Evolutionary conservation across 2,113 vertebrate genomes (phyloP), one percentile per base, ranked within the genome.

Genomic region (Recurvirostra avosetta): DNA sequence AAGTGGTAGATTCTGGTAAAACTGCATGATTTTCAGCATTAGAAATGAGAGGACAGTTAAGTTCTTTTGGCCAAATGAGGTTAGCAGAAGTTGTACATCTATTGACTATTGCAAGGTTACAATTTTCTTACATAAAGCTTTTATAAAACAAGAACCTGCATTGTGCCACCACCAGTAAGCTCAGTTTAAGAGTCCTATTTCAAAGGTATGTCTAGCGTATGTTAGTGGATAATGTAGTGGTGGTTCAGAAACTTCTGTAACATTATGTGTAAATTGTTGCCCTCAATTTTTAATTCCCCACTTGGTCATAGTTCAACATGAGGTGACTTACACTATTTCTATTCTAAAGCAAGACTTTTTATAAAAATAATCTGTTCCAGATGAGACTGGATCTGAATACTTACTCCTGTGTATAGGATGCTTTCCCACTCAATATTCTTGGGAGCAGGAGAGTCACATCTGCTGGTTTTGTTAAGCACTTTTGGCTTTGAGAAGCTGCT

Each of bases 401-500:
- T 75, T 80, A 62, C 36, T 90, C 36, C n/a, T 77, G 41, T 71
- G 49, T 32, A 61, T 55, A 53, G 26, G 53, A 41, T 80, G 49
- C 49, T 80, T 95, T 84, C 70, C 91, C 34, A 86, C 59, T 90
- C 63, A 70, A 29, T 90, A 80, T 89, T 94, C 80, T 30, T 95
- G 36, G 58, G 76, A 90, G 30, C 13, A 76, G 30, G 30, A 86
- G 56, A 75, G 47, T 86, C 87, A 86, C 92, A 95, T 93, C 90
- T 89, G 92, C 29, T 86, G 15, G 17, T 72, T 89, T 66, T 80
- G 40, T 56, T 75, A 40, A 88, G 66, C 30, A 43, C 41, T 83
- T 83, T 52, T 93, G 85, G 68, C 80, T 91, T 86, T 84, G 77
- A 65, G 75, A 77, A 90, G 30, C 61, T 93, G 49, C 23, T 84